Evolutionary conservation across 2,797 vertebrate genomes (phyloP), one percentile per base, ranked within the genome.

Genomic region (Salarias fasciatus): DNA sequence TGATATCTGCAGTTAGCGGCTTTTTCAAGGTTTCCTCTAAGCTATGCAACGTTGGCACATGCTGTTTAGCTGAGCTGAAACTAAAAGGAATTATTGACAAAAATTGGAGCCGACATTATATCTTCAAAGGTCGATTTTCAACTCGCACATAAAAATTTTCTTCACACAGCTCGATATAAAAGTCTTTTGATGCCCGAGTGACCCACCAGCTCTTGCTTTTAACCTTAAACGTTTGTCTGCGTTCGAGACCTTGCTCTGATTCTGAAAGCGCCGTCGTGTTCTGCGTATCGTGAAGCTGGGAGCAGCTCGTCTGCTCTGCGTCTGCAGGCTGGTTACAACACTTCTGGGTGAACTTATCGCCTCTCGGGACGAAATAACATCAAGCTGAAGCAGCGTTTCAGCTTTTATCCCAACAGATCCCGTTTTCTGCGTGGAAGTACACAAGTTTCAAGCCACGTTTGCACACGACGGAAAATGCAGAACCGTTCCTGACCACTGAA

Each of bases 51-150:
- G 3, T 24, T 3, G 18, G 18, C 3, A 24, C 18, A 24, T n/a
- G n/a, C n/a, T 13, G 13, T 13, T 13, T 13, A 58, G 47, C 63
- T 74, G 24, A 59, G 63, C 78, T 44, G 58, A 67, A 57, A 63
- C 57, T 63, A 77, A 79, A 79, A 75, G 45, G 69, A 86, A 84
- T 85, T 80, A 85, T 77, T 73, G 72, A 83, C 69, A 59, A 72
- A n/a, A 81, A 82, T 71, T 65, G 54, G 35, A 43, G 11, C 50
- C 11, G 58, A 41, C 56, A 45, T 78, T 81, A 86, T 69, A 79
- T 83, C 80, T 84, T 86, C 75, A 86, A 82, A 83, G 63, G 52
- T 70, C 63, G 56, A 62, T 71, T 88, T 81, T 56, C 31, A 67
- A 63, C 59, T 53, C 40, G 40, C 43, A 37, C 67, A 80, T 52